A percentile compares a stretch with the other conserved stretches of the same genome.
Evolutionary conservation across 1,140 invertebrate genomes (phyloP).

Genomic region (Battus philenor): DNA sequence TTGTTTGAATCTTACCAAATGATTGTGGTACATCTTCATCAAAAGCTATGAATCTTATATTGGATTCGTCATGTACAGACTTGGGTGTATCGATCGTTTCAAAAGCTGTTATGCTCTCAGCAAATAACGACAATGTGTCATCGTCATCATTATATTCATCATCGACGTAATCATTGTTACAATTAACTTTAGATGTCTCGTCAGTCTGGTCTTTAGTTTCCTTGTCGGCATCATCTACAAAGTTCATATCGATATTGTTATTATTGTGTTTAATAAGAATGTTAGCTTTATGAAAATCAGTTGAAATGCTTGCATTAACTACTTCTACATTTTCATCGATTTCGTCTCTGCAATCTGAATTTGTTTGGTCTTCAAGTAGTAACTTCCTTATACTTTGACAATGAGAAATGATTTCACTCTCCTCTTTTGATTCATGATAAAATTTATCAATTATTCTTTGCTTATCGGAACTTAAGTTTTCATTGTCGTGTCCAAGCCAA

Average conservation of each 20-base stretch:
- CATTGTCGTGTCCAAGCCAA: constrained; percentile 31
- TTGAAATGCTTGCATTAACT: too few relatives aligned
- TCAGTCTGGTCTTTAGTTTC: neutral
- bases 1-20: constrained; percentile 5
- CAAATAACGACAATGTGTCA: constrained; percentile 54
- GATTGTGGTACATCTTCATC: constrained; percentile 39
- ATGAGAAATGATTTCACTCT: constrained; percentile 27
- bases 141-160: constrained; percentile 44
- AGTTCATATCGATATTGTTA: neutral
- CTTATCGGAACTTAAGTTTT: constrained; percentile 9
- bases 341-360: neutral
- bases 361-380: neutral
- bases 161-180: neutral
- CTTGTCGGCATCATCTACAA: neutral
- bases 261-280: neutral
- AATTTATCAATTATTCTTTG: constrained; percentile 25
- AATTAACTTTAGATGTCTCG: constrained; percentile 2
- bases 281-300: too few relatives aligned
- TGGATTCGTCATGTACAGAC: neutral
- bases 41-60: neutral
- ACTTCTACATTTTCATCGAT: constrained; percentile 10
- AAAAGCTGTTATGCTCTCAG: constrained; percentile 50
- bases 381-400: constrained; percentile 17
- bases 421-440: constrained; percentile 29
- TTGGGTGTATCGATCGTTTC: constrained; percentile 34